Evolutionary conservation across 2,797 vertebrate species (phyloP).

Genomic region (Sebastes matsubarae): DNA sequence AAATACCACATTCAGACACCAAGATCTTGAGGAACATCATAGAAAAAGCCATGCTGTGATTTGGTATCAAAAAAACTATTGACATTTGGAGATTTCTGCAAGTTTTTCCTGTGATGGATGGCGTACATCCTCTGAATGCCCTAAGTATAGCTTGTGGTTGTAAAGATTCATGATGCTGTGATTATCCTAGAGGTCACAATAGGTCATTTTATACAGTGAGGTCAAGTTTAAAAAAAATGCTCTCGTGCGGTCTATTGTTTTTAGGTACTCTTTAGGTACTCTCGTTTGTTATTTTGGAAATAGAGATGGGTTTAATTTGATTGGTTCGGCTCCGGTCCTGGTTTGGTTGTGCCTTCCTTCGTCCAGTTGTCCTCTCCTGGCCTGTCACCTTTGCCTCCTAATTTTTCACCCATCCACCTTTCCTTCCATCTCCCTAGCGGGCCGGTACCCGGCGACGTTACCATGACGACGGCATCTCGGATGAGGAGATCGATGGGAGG

Average conservation of each 20-base stretch:
- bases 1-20: too few species aligned
- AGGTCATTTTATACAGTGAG: not conserved
- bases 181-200: too few species aligned
- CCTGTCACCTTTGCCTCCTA: not conserved
- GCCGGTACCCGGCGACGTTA: constrained; percentile 93
- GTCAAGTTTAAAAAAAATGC: too few species aligned
- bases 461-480: constrained; percentile 96
- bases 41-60: too few species aligned
- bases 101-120: too few species aligned
- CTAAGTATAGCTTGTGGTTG: too few species aligned
- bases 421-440: constrained; percentile 78
- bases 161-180: too few species aligned
- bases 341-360: not conserved
- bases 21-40: too few species aligned
- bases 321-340: not conserved
- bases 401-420: not conserved
- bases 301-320: not conserved
- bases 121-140: too few species aligned
- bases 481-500: constrained; percentile 97
- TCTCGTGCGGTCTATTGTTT: not conserved
- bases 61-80: too few species aligned
- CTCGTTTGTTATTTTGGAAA: not conserved
- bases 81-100: too few species aligned
- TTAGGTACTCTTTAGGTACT: too few species aligned
- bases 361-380: fast-evolving